phyloP scores from a whole-genome alignment of 2,797 vertebrate species.

The Myripristis jacobus region DNA sequence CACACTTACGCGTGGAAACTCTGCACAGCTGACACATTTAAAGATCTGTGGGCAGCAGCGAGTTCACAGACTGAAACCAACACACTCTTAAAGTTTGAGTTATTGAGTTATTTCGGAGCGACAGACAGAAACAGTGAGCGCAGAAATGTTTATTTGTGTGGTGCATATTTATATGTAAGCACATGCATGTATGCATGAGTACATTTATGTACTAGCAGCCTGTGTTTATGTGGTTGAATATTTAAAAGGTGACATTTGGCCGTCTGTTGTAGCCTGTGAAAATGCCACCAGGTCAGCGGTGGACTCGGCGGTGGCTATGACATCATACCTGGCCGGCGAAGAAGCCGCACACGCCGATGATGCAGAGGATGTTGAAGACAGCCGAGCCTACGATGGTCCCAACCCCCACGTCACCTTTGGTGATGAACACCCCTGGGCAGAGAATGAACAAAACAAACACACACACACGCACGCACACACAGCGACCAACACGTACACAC shows the following conservation, averaged over 20 bases:
- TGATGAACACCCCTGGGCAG: conserved; percentile 92
- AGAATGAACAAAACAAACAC: conserved; percentile 16
- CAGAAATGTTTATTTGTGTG: neutral
- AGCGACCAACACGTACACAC: no score
- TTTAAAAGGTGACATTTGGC: conserved; percentile 49
- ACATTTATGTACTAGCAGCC: neutral
- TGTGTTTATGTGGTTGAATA: conserved; percentile 21
- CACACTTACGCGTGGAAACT: no score
- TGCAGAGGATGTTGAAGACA: conserved; percentile 96
- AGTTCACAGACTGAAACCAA: no score
- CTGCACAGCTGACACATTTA: no score
- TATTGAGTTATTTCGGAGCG: no score
- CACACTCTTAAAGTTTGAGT: no score
- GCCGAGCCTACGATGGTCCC: conserved; percentile 96
- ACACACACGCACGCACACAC: neutral
- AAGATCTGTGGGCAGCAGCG: no score
- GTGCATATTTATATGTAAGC: neutral
- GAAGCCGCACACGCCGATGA: conserved; percentile 95
- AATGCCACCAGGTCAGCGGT: conserved; percentile 39
- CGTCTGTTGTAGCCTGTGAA: conserved; percentile 9
- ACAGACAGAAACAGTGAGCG: neutral
- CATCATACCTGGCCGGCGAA: conserved; percentile 92
- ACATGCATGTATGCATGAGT: conserved; percentile 19
- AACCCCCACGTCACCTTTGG: conserved; percentile 94
- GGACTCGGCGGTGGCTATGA: neutral